Evolutionary conservation across 2,113 vertebrate genomes (phyloP).

Genomic region (Misgurnus anguillicaudatus): DNA sequence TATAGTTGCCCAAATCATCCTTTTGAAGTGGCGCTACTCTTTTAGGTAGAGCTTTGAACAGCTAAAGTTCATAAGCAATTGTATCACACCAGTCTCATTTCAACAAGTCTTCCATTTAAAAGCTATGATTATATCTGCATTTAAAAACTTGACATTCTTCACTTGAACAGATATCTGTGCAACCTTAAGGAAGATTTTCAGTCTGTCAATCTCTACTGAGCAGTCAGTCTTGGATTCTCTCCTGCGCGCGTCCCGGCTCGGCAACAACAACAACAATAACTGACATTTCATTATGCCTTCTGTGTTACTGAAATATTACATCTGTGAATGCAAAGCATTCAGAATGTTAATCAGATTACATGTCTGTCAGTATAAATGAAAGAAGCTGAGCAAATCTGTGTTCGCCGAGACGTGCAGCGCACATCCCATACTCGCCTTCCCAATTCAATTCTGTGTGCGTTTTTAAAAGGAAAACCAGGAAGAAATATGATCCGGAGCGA

Average conservation of each 20-base stretch:
- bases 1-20: no score
- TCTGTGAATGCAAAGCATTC: conserved; percentile 13
- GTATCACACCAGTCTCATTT: no score
- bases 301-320: conserved; percentile 27
- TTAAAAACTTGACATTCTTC: background rate
- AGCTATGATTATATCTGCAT: background rate
- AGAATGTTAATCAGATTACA: conserved; percentile 45
- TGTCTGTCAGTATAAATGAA: conserved; percentile 34
- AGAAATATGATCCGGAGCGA: conserved; percentile 16
- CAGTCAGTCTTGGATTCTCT: background rate
- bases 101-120: no score
- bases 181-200: background rate
- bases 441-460: background rate
- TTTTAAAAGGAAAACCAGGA: conserved; percentile 23
- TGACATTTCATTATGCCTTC: conserved; percentile 21
- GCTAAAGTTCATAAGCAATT: no score
- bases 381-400: conserved; percentile 13
- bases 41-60: no score
- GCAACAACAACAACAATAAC: conserved; percentile 9
- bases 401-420: background rate
- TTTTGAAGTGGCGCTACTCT: no score
- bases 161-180: conserved; percentile 1
- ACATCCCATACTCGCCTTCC: background rate
- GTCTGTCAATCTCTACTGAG: conserved; percentile 8
- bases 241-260: background rate